Evolutionary conservation across 2,888 invertebrate genomes (phyloP), one percentile per base, ranked within the genome.

Genomic region (Shargacucullia verbasci): DNA sequence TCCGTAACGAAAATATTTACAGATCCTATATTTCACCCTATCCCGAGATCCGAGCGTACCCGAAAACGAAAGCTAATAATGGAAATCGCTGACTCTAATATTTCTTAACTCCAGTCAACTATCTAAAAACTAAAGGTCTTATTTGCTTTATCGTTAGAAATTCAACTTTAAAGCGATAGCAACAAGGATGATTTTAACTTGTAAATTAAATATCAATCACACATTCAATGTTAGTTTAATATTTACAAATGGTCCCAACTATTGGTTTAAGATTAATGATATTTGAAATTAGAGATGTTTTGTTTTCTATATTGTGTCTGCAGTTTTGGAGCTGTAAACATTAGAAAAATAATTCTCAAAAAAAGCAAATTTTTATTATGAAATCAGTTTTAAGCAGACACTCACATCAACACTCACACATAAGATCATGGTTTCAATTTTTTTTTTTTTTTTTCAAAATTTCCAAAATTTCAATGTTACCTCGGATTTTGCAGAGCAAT

Each of bases 31-130:
- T 35, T 49, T 49, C 15, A 15, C 15, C 11, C 37, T 20, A 59
- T 13, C n/a, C 6, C 11, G 12, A 20, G 0, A 35, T 29, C 40
- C 38, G 15, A 53, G 9, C 6, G 2, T 15, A 39, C 10, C 33
- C 43, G 14, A 40, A 48, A 11, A 29, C 27, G 8, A 54, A 49
- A 43, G 12, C n/a, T 29, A 25, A 50, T 27, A 47, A 15, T 33
- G 0, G 8, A 46, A 45, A 44, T 12, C 12, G 31, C 46, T 13
- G 33, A 62, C 43, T 44, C 41, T 11, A 39, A 31, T 29, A 20
- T 34, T 67, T 53, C 37, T n/a, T n/a, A n/a, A 29, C 45, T 68
- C 45, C 7, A 50, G 33, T 34, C 35, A 49, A 33, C 41, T 41
- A 34, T 31, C 33, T 34, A 9, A 44, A 13, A 39, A 47, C 38